These are phyloP conservation scores for Bufo bufo DNA, from an alignment of 2,113 vertebrate species.

Conservation along the genomic window DNA sequence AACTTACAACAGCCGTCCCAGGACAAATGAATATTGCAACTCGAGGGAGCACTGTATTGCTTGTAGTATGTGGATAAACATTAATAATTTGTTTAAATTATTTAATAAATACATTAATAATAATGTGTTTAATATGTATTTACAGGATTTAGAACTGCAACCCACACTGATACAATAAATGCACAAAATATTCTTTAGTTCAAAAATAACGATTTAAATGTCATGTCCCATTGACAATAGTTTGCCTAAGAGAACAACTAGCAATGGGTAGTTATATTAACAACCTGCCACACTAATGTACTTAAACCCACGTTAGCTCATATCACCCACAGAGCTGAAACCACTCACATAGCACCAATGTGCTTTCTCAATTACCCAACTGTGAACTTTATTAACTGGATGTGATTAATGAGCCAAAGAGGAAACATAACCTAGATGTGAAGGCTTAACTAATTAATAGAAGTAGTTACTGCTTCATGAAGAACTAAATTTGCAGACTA, in stretches of 20 bases:
- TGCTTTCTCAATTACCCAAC: not conserved
- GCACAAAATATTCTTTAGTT: too few species aligned
- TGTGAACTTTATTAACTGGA: not conserved
- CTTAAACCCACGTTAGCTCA: not conserved
- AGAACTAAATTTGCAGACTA: not conserved
- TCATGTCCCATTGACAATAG: not conserved
- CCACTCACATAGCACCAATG: not conserved
- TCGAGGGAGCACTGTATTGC: too few species aligned
- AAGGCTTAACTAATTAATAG: not conserved
- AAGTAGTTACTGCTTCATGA: not conserved
- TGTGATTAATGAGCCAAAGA: not conserved
- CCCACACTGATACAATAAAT: too few species aligned
- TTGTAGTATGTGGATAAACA: too few species aligned
- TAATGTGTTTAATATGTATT: too few species aligned
- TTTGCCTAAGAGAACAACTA: not conserved
- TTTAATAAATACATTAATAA: too few species aligned
- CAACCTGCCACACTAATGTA: not conserved
- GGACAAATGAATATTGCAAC: too few species aligned
- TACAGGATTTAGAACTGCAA: too few species aligned
- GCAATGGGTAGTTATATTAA: not conserved
- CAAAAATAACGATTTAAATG: too few species aligned
- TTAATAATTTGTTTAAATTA: too few species aligned
- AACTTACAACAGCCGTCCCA: too few species aligned
- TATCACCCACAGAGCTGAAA: not conserved
- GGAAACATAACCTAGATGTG: not conserved